Evolutionary conservation across 2,888 invertebrate species (phyloP), one percentile per base, ranked within the genome.

Genomic region (Caenorhabditis uteleia): DNA sequence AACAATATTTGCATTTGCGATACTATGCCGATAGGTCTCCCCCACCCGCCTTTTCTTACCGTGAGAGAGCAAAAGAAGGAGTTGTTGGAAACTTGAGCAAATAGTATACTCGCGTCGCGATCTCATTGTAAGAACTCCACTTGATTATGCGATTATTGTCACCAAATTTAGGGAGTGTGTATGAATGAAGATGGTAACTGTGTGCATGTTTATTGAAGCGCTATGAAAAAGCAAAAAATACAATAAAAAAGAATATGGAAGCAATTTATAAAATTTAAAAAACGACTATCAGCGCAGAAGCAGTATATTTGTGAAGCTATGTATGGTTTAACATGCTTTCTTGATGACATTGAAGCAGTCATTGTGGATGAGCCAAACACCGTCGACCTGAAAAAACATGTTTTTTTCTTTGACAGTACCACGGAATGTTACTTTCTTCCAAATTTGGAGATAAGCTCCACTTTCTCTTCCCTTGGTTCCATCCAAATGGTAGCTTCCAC

Each of bases 261-360:
- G 8, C 14, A 34, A 34, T 21, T 20, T 23, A 5, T 14, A 23
- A 23, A 25, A 36, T 3, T 36, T 26, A 27, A 36, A 31, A 38
- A 39, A 16, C 7, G 20, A n/a, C 25, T n/a, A n/a, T 10, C 36
- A 12, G 6, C 26, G 46, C 47, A n/a, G 45, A 48, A 27, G 14
- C 18, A 43, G 5, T 8, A 26, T 27, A 29, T 14, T 31, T 6
- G 2, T 23, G 16, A 40, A 4, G 20, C 3, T 21, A 25, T 12
- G 20, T 10, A 5, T 29, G 2, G 14, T n/a, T 47, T 43, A 60
- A 45, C 59, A 64, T 31, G 81, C 82, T 7, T 80, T 74, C 42
- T 81, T 75, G 64, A 83, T 80, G 53, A 83, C 80, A 55, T 83
- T 83, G 80, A 83, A 83, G 62, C 83, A 83, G 62, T 83, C 83